A percentile compares a stretch with the other conserved stretches of the same genome.
Conservation (phyloP, 2,797 vertebrate genomes). For the Falco columbarius region DNA sequence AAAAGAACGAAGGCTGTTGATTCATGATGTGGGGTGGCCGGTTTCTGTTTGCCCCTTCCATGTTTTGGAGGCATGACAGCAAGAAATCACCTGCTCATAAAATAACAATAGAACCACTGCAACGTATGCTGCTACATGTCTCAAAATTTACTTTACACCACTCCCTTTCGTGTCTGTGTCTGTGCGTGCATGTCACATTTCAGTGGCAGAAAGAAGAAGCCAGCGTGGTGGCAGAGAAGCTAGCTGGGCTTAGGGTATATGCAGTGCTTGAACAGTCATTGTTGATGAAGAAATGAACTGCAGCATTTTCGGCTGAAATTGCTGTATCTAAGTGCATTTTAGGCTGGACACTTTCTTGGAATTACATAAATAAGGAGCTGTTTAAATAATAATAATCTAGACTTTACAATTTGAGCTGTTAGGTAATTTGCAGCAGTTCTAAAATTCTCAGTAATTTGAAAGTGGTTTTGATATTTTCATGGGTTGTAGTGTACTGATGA, state of each 20-base stretch:
- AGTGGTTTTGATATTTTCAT: not conserved
- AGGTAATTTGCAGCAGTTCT: not conserved
- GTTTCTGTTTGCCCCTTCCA: not conserved
- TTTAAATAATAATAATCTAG: not conserved
- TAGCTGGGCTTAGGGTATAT: not conserved
- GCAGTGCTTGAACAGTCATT: not conserved
- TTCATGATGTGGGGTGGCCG: too few species aligned
- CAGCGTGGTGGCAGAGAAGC: not conserved
- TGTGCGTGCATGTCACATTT: not conserved
- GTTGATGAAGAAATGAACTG: not conserved
- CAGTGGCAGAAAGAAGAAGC: not conserved
- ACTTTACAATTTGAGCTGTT: not conserved
- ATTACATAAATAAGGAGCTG: not conserved
- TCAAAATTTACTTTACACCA: not conserved
- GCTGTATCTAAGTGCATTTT: not conserved
- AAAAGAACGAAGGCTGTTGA: not conserved
- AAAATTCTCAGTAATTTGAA: not conserved
- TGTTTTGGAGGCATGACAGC: not conserved
- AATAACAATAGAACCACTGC: not conserved
- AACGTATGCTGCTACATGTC: accelerated
- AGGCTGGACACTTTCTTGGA: not conserved
- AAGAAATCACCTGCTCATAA: not conserved
- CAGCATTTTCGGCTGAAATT: not conserved
- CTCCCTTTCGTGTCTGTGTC: too few species aligned
- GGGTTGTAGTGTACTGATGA: not conserved